These are phyloP conservation scores for Monopterus albus DNA, from an alignment of 2,113 vertebrate genomes.

Conservation along the genomic window DNA sequence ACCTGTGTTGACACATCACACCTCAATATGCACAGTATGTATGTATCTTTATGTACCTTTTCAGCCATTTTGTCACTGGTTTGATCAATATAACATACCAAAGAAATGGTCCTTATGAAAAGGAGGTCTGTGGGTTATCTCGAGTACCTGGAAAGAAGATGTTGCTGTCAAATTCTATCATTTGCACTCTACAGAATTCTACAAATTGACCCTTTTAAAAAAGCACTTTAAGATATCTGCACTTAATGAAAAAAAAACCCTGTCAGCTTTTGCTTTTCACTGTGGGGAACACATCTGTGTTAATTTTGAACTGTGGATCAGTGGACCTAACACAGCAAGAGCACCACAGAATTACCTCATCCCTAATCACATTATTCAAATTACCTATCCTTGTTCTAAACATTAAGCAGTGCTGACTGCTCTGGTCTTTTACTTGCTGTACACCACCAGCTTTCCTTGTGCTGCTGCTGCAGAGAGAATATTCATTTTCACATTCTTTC, in stretches of 20 bases:
- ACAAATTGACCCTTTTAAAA: too few relatives aligned
- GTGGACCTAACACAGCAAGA: slow-evolving; percentile 2
- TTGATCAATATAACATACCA: too few relatives aligned
- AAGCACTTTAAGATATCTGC: slow-evolving; percentile 3
- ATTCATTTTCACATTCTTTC: background rate
- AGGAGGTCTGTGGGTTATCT: background rate
- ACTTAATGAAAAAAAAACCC: background rate
- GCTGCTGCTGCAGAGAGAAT: background rate
- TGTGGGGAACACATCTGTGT: slow-evolving; percentile 5
- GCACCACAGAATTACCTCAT: slow-evolving; percentile 9
- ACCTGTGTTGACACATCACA: too few relatives aligned
- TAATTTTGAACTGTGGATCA: slow-evolving; percentile 2
- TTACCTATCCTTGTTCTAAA: background rate
- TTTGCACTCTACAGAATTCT: too few relatives aligned
- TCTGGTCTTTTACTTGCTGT: background rate
- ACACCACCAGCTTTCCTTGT: background rate
- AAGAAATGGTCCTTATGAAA: background rate
- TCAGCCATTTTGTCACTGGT: too few relatives aligned
- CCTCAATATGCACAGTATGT: too few relatives aligned
- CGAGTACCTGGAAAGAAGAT: background rate
- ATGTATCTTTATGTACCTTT: too few relatives aligned
- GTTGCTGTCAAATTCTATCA: background rate
- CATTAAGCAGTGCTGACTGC: background rate
- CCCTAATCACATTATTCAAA: slow-evolving; percentile 24
- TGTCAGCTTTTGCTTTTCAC: slow-evolving; percentile 4